Conservation (phyloP, 2,797 vertebrate genomes). For the Gouania willdenowi region DNA sequence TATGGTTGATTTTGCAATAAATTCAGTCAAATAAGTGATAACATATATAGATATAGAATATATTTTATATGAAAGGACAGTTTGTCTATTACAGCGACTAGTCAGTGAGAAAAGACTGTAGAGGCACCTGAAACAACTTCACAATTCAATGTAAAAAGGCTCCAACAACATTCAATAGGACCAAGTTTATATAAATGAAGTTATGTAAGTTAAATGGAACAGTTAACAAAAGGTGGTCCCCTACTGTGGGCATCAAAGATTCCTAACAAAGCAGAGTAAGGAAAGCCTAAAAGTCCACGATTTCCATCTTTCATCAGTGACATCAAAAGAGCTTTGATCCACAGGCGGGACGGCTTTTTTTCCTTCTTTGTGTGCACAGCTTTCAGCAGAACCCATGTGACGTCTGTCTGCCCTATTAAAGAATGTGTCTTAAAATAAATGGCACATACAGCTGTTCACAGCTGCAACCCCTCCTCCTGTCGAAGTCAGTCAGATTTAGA, state of each 20-base stretch:
- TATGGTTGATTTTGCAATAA: no score
- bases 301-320: slow-evolving; percentile 16
- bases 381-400: not conserved
- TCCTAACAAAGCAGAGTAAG: not conserved
- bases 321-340: slow-evolving; percentile 37
- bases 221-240: not conserved
- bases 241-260: slow-evolving; percentile 10
- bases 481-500: slow-evolving; percentile 33
- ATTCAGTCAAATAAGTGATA: no score
- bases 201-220: not conserved
- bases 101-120: no score
- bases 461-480: not conserved
- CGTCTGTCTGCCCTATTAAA: slow-evolving; percentile 1
- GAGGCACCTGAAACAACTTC: no score
- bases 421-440: slow-evolving; percentile 15
- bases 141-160: no score
- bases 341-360: slow-evolving; percentile 2
- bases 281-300: slow-evolving; percentile 10
- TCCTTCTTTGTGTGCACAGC: slow-evolving; percentile 2
- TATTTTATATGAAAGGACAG: no score
- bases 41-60: no score
- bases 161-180: no score
- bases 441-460: slow-evolving; percentile 1
- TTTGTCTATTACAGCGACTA: no score
- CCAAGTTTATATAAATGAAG: not conserved